These are phyloP conservation scores for Metaphire vulgaris DNA, from an alignment of 1,140 invertebrate genomes.

Conservation along the genomic window DNA sequence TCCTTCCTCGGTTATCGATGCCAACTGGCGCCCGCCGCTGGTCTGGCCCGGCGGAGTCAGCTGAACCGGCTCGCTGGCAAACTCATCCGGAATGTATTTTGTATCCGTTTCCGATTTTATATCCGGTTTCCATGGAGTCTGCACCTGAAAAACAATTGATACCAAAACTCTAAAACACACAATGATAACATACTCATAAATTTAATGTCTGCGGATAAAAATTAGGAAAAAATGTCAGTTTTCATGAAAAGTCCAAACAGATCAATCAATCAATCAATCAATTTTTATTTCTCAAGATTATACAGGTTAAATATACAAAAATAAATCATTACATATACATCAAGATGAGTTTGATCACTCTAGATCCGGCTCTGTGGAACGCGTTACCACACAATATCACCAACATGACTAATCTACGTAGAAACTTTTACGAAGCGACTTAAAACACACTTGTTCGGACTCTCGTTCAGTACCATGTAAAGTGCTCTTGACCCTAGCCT, in stretches of 20 bases:
- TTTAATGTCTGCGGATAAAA: background rate
- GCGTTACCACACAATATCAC: too few relatives aligned
- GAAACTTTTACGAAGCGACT: too few relatives aligned
- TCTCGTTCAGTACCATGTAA: background rate
- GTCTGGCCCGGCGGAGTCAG: slow-evolving; percentile 40
- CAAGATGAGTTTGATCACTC: too few relatives aligned
- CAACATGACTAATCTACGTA: too few relatives aligned
- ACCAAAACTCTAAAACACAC: slow-evolving; percentile 18
- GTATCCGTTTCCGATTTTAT: slow-evolving; percentile 45
- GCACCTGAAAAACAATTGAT: slow-evolving; percentile 34
- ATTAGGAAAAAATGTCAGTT: background rate
- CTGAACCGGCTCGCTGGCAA: slow-evolving; percentile 42
- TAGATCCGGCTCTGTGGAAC: too few relatives aligned
- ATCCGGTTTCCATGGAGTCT: slow-evolving; percentile 49
- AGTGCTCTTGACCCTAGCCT: background rate
- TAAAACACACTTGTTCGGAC: background rate
- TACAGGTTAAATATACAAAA: background rate
- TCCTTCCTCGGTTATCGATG: slow-evolving; percentile 64
- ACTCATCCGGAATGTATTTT: slow-evolving; percentile 51
- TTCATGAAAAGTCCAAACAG: background rate
- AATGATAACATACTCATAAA: background rate
- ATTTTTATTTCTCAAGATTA: background rate
- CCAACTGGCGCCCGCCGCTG: slow-evolving; percentile 45
- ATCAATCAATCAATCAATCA: too few relatives aligned
- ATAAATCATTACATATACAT: background rate